Evolutionary conservation across 2,797 vertebrate species (phyloP).

Genomic region (Gephyroberyx darwinii): DNA sequence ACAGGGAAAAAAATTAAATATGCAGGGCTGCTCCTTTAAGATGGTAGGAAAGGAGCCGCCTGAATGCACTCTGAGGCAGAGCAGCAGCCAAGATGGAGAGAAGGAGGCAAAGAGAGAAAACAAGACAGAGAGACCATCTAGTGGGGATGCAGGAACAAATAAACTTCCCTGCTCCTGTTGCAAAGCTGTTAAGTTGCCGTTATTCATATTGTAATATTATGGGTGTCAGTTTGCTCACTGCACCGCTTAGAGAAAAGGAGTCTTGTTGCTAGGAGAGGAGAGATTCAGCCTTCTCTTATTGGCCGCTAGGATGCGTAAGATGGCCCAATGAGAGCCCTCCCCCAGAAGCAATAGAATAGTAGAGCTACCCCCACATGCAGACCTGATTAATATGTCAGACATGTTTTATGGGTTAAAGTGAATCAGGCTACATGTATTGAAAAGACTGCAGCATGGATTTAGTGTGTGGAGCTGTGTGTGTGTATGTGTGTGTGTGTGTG

Average conservation of each 20-base stretch:
- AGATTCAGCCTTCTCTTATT: constrained; percentile 83
- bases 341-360: constrained; percentile 72
- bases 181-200: constrained; percentile 79
- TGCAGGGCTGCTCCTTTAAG: constrained; percentile 83
- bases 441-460: constrained; percentile 70
- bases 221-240: constrained; percentile 88
- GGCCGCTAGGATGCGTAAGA: constrained; percentile 77
- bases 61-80: constrained; percentile 72
- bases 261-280: constrained; percentile 97
- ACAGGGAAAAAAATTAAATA: constrained; percentile 66
- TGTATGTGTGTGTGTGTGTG: constrained; percentile 12
- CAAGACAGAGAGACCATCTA: constrained; percentile 43
- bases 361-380: constrained; percentile 76
- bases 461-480: constrained; percentile 40
- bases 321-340: constrained; percentile 82
- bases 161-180: constrained; percentile 70
- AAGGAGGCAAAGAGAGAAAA: constrained; percentile 49
- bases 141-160: constrained; percentile 43
- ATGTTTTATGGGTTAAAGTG: constrained; percentile 85
- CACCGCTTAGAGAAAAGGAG: constrained; percentile 75
- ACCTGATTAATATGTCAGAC: constrained; percentile 88
- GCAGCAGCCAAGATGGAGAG: constrained; percentile 73
- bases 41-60: constrained; percentile 79
- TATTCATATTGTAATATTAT: constrained; percentile 91
- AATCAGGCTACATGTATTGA: constrained; percentile 76